phyloP scores from a whole-genome alignment of 2,888 invertebrate species.

The Phasia obesa region DNA sequence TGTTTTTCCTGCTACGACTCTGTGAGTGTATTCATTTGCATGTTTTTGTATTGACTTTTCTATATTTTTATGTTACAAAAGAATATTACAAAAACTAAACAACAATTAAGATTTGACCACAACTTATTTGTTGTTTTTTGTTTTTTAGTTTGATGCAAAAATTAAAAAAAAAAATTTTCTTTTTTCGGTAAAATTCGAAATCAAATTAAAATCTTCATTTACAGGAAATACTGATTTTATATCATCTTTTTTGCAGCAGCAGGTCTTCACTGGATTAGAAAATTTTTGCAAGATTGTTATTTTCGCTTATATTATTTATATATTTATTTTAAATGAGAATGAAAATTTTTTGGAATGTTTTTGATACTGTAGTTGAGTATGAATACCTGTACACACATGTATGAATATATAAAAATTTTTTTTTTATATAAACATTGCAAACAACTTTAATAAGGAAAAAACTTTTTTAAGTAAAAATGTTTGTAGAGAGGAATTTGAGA shows the following conservation, averaged over 20 bases:
- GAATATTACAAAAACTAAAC: conserved; percentile 27
- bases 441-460: neutral
- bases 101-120: conserved; percentile 54
- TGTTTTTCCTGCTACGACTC: neutral
- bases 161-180: conserved; percentile 8
- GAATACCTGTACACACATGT: too few species aligned
- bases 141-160: conserved; percentile 2
- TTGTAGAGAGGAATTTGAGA: neutral
- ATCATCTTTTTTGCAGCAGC: conserved; percentile 13
- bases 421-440: neutral
- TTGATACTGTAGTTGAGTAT: neutral
- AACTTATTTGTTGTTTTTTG: conserved; percentile 30
- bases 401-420: too few species aligned
- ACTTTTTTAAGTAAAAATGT: neutral
- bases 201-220: conserved; percentile 36
- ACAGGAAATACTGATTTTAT: conserved; percentile 5
- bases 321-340: conserved; percentile 5
- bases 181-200: conserved; percentile 15
- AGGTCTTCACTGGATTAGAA: conserved; percentile 19
- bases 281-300: conserved; percentile 8
- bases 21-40: conserved; percentile 7
- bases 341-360: neutral
- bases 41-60: conserved; percentile 24
- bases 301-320: neutral
- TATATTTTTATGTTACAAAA: neutral